Evolutionary conservation across 2,888 invertebrate genomes (phyloP).

Genomic region (Campoplex capitator): DNA sequence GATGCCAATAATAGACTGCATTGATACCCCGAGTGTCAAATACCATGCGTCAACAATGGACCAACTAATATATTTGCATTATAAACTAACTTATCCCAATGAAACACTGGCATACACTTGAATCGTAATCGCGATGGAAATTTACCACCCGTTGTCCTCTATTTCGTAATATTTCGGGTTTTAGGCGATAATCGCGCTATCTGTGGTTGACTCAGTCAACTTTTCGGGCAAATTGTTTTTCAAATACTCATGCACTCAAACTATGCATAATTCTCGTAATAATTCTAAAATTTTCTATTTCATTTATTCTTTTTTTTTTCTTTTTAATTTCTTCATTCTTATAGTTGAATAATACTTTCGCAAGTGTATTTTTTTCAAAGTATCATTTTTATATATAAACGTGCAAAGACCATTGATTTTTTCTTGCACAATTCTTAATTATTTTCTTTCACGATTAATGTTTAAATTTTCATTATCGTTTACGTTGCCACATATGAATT

Average conservation of each 20-base stretch:
- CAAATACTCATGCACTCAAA: too few relatives aligned
- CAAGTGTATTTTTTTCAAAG: too few relatives aligned
- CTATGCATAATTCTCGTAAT: too few relatives aligned
- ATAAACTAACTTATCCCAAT: neutral
- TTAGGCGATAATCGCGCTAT: neutral
- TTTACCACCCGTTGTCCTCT: neutral
- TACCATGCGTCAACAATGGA: slow-evolving; percentile 27
- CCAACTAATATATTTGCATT: neutral
- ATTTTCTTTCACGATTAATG: neutral
- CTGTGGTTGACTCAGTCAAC: neutral
- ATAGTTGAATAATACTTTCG: neutral
- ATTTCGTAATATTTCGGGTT: neutral
- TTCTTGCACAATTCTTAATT: neutral
- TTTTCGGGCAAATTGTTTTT: neutral
- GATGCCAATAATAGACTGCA: slow-evolving; percentile 64
- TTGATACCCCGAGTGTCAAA: slow-evolving; percentile 56
- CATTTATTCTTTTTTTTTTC: too few relatives aligned
- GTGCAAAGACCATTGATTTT: too few relatives aligned
- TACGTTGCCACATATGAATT: neutral
- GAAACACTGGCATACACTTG: slow-evolving; percentile 3
- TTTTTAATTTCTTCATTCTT: neutral
- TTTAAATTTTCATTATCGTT: neutral
- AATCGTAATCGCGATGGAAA: slow-evolving; percentile 18
- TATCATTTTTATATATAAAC: too few relatives aligned
- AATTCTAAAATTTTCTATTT: too few relatives aligned